A percentile compares a stretch with the other conserved stretches of the same genome.
Conservation (phyloP, 2,113 vertebrate species). For the Dicrurus megarhynchus region DNA sequence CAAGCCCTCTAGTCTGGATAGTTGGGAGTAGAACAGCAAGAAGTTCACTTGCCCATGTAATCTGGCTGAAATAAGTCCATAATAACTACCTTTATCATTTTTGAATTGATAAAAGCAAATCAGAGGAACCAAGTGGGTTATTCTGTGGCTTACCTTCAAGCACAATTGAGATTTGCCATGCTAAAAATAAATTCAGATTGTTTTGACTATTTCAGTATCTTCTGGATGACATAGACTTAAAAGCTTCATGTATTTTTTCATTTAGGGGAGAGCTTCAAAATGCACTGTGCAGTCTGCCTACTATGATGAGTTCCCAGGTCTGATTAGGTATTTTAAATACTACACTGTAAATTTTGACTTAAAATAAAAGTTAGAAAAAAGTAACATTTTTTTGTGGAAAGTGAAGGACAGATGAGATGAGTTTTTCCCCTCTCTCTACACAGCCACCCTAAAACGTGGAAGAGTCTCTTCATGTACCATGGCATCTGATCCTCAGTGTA, state of each 20-base stretch:
- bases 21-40: neutral
- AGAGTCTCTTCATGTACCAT: neutral
- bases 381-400: neutral
- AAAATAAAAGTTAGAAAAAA: neutral
- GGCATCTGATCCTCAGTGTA: neutral
- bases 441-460: neutral
- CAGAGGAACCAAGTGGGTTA: neutral
- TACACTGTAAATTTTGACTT: neutral
- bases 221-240: neutral
- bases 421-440: neutral
- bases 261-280: neutral
- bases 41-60: neutral
- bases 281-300: accelerated
- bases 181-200: neutral
- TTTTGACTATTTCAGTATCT: neutral
- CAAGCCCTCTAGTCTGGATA: neutral
- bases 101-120: neutral
- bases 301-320: neutral
- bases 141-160: neutral
- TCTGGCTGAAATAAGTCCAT: neutral
- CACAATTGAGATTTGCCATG: neutral
- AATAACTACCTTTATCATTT: neutral
- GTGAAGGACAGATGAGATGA: neutral
- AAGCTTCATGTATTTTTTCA: neutral
- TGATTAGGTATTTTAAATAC: neutral